Conservation (phyloP, 1,140 invertebrate species). For the Penaeus japonicus region DNA sequence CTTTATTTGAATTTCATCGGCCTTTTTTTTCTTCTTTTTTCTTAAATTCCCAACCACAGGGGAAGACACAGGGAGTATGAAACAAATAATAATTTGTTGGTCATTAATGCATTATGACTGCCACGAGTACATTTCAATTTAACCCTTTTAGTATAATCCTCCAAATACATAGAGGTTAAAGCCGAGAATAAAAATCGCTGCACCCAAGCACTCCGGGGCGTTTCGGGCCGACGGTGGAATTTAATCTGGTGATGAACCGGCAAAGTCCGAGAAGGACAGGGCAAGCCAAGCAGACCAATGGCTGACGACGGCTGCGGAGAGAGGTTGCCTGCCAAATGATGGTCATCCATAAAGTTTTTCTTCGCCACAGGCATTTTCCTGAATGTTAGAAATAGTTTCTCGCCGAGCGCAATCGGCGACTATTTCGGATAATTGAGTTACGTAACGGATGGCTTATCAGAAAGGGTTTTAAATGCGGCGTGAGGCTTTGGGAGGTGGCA, state of each 20-base stretch:
- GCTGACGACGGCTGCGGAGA: not conserved
- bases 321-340: too few species aligned
- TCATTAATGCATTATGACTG: not conserved
- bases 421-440: too few species aligned
- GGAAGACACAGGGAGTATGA: too few species aligned
- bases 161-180: not conserved
- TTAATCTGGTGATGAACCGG: slow-evolving; percentile 27
- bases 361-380: too few species aligned
- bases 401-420: too few species aligned
- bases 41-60: too few species aligned
- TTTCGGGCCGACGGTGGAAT: slow-evolving; percentile 13
- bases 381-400: too few species aligned
- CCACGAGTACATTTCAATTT: not conserved
- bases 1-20: not conserved
- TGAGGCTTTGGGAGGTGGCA: too few species aligned
- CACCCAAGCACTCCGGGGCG: slow-evolving; percentile 25
- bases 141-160: slow-evolving; percentile 7
- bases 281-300: slow-evolving; percentile 6
- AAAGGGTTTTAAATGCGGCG: too few species aligned
- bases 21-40: not conserved
- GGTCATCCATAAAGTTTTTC: too few species aligned
- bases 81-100: too few species aligned
- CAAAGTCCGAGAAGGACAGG: slow-evolving; percentile 14
- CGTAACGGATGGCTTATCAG: too few species aligned
- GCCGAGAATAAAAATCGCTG: not conserved